Evolutionary conservation across 2,797 vertebrate species (phyloP).

Genomic region (Myiotriccus ornatus): DNA sequence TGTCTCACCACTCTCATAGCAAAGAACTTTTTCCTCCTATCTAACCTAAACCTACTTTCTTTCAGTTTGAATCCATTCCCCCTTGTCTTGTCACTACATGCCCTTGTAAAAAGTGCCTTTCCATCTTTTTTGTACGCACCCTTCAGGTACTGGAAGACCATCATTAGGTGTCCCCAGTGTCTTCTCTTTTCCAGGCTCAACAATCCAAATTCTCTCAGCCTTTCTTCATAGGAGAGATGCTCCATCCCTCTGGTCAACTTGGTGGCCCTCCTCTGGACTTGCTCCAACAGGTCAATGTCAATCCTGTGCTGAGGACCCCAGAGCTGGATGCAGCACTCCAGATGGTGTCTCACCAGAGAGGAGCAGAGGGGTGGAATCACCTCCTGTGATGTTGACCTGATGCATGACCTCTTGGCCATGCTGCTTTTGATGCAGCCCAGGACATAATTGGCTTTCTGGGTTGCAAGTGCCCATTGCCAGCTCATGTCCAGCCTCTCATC

Average conservation of each 20-base stretch:
- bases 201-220: not conserved
- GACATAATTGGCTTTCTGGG: not conserved
- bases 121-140: not conserved
- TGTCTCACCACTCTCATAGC: not conserved
- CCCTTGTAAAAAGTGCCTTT: not conserved
- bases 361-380: not conserved
- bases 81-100: not conserved
- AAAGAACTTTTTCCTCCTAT: not conserved
- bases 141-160: not conserved
- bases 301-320: not conserved
- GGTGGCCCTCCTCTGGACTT: not conserved
- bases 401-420: rapidly evolving
- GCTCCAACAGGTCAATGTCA: not conserved
- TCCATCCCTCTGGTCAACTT: not conserved
- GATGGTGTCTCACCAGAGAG: not conserved
- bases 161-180: not conserved
- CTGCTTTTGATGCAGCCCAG: not conserved
- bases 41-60: not conserved
- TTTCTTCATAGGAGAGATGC: not conserved
- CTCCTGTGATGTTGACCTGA: too few species aligned
- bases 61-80: not conserved
- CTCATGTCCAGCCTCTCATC: not conserved
- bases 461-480: not conserved
- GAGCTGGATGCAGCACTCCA: not conserved
- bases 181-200: not conserved